Conservation (phyloP, 2,113 vertebrate genomes). For the Nannospalax galili region DNA sequence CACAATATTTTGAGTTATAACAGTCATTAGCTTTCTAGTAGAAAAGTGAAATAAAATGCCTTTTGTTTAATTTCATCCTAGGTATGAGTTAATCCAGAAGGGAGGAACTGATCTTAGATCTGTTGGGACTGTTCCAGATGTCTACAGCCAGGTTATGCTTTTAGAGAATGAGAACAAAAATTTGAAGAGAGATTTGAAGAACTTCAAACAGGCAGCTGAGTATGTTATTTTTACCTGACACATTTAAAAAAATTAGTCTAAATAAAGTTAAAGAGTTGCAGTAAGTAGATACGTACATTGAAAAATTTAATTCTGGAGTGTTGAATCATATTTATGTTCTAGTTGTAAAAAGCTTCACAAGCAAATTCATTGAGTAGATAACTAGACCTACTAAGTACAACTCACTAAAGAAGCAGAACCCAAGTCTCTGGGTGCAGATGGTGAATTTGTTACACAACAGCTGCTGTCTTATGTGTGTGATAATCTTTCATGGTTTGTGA, state of each 20-base stretch:
- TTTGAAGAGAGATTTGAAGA: conserved; percentile 87
- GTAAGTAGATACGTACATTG: background rate
- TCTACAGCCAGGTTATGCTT: conserved; percentile 87
- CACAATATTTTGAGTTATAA: conserved; percentile 18
- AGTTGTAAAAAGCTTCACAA: background rate
- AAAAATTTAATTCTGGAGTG: conserved; percentile 6
- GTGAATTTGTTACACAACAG: background rate
- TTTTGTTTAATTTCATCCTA: conserved; percentile 71
- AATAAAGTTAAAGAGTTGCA: conserved; percentile 40
- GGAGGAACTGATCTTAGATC: conserved; percentile 81
- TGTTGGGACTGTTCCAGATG: conserved; percentile 85
- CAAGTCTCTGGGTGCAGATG: background rate
- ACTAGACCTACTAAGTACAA: background rate
- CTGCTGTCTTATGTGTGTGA: background rate
- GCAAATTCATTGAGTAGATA: background rate
- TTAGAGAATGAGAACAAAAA: conserved; percentile 88
- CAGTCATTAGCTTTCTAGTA: background rate
- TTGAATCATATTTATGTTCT: conserved; percentile 30
- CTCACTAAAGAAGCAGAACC: background rate
- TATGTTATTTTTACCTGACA: conserved; percentile 73
- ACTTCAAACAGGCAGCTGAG: conserved; percentile 85
- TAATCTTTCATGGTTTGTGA: conserved; percentile 7
- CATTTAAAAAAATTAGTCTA: background rate
- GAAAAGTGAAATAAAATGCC: background rate
- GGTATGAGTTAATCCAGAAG: conserved; percentile 89